These are phyloP conservation scores for Keiferia lycopersicella DNA, from an alignment of 2,888 invertebrate genomes.

Conservation along the genomic window DNA sequence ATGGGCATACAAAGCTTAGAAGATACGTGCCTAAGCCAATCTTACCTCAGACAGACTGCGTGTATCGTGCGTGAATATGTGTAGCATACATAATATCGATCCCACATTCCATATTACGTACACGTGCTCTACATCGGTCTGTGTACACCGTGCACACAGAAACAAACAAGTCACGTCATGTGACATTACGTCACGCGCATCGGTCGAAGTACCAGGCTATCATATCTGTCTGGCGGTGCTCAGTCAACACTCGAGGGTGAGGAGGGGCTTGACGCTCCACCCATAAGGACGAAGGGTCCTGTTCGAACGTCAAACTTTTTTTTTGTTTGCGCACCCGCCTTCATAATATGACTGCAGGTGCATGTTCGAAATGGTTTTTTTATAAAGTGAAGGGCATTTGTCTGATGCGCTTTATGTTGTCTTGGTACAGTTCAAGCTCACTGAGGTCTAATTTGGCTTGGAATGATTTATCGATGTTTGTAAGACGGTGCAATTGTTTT, in stretches of 20 bases:
- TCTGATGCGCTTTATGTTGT: constrained; percentile 11
- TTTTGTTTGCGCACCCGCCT: constrained; percentile 25
- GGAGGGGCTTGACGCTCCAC: constrained; percentile 29
- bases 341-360: constrained; percentile 23
- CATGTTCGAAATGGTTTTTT: constrained; percentile 16
- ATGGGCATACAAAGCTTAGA: too few relatives aligned
- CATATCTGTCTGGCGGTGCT: constrained; percentile 43
- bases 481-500: background rate
- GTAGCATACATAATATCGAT: too few relatives aligned
- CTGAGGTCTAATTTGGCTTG: constrained; percentile 16
- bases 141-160: constrained; percentile 2
- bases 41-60: too few relatives aligned
- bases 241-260: constrained; percentile 30
- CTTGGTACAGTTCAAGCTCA: constrained; percentile 17
- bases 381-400: background rate
- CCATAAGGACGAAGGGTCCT: constrained; percentile 22
- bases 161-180: constrained; percentile 4
- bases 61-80: too few relatives aligned
- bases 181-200: constrained; percentile 50
- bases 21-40: too few relatives aligned
- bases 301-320: constrained; percentile 37
- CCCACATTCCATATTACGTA: too few relatives aligned
- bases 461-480: background rate
- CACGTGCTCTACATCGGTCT: too few relatives aligned
- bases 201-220: constrained; percentile 50